Evolutionary conservation across 1,140 invertebrate species (phyloP), one percentile per base, ranked within the genome.

Genomic region (Brachionus paranguensis): DNA sequence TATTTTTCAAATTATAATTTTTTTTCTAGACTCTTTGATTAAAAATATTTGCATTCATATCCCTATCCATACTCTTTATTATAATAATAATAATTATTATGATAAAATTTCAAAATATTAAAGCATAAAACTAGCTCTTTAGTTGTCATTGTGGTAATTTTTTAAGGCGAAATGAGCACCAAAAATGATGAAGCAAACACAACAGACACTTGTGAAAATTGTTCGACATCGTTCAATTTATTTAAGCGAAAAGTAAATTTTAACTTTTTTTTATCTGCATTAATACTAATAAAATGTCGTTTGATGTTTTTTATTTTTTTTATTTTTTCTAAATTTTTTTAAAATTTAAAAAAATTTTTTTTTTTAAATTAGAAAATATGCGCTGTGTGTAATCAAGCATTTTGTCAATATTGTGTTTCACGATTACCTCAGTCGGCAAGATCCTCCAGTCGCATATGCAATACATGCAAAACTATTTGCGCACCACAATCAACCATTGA

Each of bases 351-450:
- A 53, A 85, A 72, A 12, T 37, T n/a, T 41, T 43, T 11, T 85
- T 72, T 72, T 72, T 85, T 41, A n/a, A 60, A 87, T 8, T 86
- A 89, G 88, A 88, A 87, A 87, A 65, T 85, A 29, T 89, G 88
- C 70, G 84, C 84, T 74, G 86, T 88, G 43, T 89, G 88, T 86
- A 86, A 84, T 33, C 84, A 87, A 8, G 53, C 74, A 33, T 88
- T 87, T 76, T 89, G 88, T 84, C 86, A 86, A 27, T 85, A 74
- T 11, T 89, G 88, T 85, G 84, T 87, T 17, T 78, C 86, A 12
- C 86, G 86, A 50, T 24, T 41, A 20, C 2, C 68, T 24, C 79
- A 85, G 11, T 33, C 17, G 83, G 74, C 60, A 50, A 50, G 20
- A 37, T 11, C 72, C 20, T 76, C 72, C 20, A 84, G 83, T 45